phyloP scores from a whole-genome alignment of 2,888 invertebrate species.

The Napeogenes sylphis region DNA sequence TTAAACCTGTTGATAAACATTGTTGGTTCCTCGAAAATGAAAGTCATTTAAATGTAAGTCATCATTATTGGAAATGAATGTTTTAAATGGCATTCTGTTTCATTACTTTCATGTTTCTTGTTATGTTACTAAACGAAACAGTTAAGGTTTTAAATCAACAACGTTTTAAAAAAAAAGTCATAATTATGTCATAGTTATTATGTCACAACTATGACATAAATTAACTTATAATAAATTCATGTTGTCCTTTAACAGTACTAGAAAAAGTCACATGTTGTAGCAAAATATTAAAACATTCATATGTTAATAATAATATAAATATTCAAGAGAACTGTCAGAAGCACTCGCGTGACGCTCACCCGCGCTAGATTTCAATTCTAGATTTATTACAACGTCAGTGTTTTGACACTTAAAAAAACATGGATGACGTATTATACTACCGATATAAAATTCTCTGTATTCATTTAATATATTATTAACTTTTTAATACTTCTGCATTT shows the following conservation, averaged over 20 bases:
- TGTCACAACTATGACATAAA: too few species aligned
- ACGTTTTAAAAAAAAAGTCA: too few species aligned
- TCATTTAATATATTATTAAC: too few species aligned
- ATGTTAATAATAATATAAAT: constrained; percentile 28
- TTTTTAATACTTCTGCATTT: too few species aligned
- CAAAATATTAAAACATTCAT: constrained; percentile 11
- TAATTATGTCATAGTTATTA: too few species aligned
- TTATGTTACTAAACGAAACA: neutral
- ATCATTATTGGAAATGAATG: neutral
- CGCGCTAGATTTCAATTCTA: constrained; percentile 43
- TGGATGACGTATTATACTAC: too few species aligned
- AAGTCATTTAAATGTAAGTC: constrained; percentile 2
- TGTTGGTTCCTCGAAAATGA: constrained; percentile 6
- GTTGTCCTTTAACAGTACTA: too few species aligned
- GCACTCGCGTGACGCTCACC: constrained; percentile 56
- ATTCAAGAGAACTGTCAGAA: constrained; percentile 40
- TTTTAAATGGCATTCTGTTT: neutral
- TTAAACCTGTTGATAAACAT: constrained; percentile 11
- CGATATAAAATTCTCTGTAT: too few species aligned
- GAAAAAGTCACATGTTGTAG: neutral
- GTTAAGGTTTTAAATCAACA: too few species aligned
- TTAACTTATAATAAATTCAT: too few species aligned
- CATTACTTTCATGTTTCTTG: neutral
- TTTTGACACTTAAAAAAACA: neutral
- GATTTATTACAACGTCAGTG: constrained; percentile 31